Conservation (phyloP, 1,140 invertebrate species). For the Microplitis demolitor region DNA sequence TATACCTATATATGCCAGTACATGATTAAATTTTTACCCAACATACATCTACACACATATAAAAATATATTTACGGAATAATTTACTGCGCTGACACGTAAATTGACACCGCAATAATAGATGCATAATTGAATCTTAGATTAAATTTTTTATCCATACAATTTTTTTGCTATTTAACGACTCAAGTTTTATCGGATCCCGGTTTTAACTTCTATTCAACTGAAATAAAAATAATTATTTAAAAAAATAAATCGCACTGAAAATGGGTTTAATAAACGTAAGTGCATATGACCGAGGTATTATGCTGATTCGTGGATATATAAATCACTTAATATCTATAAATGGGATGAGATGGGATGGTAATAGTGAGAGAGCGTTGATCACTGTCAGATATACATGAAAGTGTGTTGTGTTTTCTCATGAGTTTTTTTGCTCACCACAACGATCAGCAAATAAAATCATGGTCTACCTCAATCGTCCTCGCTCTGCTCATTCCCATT, state of each 20-base stretch:
- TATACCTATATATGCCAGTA: not conserved
- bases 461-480: slow-evolving; percentile 19
- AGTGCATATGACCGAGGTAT: not conserved
- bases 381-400: not conserved
- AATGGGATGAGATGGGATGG: not conserved
- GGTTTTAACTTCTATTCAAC: too few relatives aligned
- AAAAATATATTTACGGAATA: too few relatives aligned
- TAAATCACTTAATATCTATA: not conserved
- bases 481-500: slow-evolving; percentile 1
- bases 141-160: too few relatives aligned
- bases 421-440: not conserved
- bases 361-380: not conserved
- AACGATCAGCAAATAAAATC: slow-evolving; percentile 8
- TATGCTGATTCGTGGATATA: not conserved
- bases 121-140: too few relatives aligned
- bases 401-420: too few relatives aligned
- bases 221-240: too few relatives aligned
- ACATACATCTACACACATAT: too few relatives aligned
- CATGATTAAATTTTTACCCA: not conserved
- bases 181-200: too few relatives aligned
- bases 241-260: not conserved
- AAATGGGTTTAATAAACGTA: not conserved
- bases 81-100: too few relatives aligned
- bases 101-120: too few relatives aligned
- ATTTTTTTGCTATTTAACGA: too few relatives aligned